Percentiles rank a stretch among this genome's conserved stretches.
Conservation (phyloP, 2,888 invertebrate species). For the Pristionchus maxplancki region DNA sequence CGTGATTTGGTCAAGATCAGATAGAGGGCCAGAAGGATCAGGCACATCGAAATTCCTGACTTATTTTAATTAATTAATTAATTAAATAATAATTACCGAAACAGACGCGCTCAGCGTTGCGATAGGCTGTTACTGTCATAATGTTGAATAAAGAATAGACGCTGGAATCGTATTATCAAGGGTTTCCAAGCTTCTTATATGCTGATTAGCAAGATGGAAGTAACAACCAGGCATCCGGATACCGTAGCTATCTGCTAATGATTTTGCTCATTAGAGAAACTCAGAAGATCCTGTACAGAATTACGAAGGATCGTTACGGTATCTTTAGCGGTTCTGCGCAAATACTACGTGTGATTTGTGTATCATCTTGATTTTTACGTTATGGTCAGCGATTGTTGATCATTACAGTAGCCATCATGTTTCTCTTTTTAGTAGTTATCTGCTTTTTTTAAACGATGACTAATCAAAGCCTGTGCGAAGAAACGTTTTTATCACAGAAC, state of each 20-base stretch:
- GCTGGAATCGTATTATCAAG: no score
- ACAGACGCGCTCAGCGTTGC: neutral
- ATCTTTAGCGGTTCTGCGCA: neutral
- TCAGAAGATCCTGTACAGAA: neutral
- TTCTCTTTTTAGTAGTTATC: no score
- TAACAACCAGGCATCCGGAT: neutral
- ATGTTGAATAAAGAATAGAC: neutral
- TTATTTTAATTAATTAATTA: neutral
- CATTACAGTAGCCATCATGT: no score
- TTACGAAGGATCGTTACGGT: neutral
- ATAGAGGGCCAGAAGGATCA: neutral
- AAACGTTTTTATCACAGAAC: neutral
- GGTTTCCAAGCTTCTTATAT: neutral
- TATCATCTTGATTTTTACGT: neutral
- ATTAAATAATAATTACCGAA: neutral
- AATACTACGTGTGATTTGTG: neutral
- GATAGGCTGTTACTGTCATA: neutral
- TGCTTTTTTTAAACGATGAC: no score
- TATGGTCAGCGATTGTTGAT: neutral
- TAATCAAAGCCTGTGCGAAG: no score
- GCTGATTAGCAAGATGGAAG: neutral
- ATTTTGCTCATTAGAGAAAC: neutral
- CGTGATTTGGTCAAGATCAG: constrained; percentile 1
- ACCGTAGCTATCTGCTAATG: neutral
- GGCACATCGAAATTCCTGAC: neutral